Conservation (phyloP, 2,113 vertebrate species). For the Gorsachius goisagi region DNA sequence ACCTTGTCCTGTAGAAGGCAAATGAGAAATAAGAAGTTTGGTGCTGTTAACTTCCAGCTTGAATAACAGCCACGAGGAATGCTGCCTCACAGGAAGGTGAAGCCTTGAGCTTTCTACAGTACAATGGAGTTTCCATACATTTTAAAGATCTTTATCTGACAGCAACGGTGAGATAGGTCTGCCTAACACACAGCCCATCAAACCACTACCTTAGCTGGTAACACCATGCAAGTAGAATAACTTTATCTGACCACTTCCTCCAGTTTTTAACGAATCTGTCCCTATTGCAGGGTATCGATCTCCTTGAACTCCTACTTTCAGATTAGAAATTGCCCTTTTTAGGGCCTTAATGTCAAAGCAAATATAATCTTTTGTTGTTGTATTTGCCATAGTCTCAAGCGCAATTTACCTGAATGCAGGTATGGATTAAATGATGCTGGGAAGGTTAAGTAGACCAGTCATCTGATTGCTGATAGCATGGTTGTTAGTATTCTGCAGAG, state of each 20-base stretch:
- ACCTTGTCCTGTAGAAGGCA: background rate
- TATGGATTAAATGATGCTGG: background rate
- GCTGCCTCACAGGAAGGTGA: background rate
- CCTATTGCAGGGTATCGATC: background rate
- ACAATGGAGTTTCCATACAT: background rate
- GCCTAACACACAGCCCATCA: background rate
- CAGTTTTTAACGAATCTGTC: background rate
- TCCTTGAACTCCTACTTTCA: background rate
- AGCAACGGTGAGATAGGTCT: background rate
- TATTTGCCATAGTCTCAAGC: background rate
- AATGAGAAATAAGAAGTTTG: background rate
- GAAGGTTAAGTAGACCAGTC: background rate
- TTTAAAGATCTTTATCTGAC: background rate
- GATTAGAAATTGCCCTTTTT: background rate
- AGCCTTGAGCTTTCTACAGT: background rate
- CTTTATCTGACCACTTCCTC: background rate
- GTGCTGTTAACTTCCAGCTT: background rate
- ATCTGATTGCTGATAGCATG: background rate
- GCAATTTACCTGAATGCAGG: background rate
- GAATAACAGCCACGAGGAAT: background rate
- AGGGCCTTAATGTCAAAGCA: background rate
- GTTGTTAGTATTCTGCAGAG: background rate
- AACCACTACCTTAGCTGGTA: background rate
- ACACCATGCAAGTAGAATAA: background rate
- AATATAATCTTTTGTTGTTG: background rate